phyloP scores from a whole-genome alignment of 2,888 invertebrate genomes.

The Cyclophora albipunctata region DNA sequence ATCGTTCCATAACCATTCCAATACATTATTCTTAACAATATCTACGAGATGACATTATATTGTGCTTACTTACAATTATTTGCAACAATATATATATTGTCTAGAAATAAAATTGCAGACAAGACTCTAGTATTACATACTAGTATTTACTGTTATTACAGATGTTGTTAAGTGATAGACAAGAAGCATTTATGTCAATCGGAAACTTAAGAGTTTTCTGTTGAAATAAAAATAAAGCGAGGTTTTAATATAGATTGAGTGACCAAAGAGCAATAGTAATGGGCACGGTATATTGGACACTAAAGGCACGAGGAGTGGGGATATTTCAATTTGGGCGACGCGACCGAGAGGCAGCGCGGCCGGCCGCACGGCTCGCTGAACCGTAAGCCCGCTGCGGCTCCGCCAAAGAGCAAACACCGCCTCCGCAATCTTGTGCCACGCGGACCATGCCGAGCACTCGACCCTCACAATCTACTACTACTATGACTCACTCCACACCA shows the following conservation, averaged over 20 bases:
- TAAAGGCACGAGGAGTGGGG: slow-evolving; percentile 32
- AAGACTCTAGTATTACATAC: too few relatives aligned
- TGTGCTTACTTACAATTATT: slow-evolving; percentile 2
- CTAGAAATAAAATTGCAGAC: too few relatives aligned
- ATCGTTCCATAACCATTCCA: slow-evolving; percentile 66
- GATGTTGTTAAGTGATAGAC: too few relatives aligned
- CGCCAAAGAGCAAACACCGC: slow-evolving; percentile 74
- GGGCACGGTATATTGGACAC: too few relatives aligned
- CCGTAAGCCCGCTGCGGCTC: slow-evolving; percentile 67
- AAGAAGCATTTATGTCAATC: too few relatives aligned
- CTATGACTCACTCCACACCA: slow-evolving; percentile 49
- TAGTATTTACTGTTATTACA: too few relatives aligned
- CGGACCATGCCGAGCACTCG: slow-evolving; percentile 66
- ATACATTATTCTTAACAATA: slow-evolving; percentile 60
- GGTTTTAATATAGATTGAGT: too few relatives aligned
- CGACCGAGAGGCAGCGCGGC: slow-evolving; percentile 67
- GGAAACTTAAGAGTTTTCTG: too few relatives aligned
- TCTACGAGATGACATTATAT: slow-evolving; percentile 30
- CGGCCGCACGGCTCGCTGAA: slow-evolving; percentile 67
- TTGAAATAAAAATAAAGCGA: too few relatives aligned
- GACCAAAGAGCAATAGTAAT: too few relatives aligned
- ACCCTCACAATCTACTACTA: slow-evolving; percentile 63
- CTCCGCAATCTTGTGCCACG: slow-evolving; percentile 73
- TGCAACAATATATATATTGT: too few relatives aligned
- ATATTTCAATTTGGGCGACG: slow-evolving; percentile 75